Base-by-base conservation (phyloP, 2,113 vertebrate genomes). In the Amphilophus citrinellus region DNA sequence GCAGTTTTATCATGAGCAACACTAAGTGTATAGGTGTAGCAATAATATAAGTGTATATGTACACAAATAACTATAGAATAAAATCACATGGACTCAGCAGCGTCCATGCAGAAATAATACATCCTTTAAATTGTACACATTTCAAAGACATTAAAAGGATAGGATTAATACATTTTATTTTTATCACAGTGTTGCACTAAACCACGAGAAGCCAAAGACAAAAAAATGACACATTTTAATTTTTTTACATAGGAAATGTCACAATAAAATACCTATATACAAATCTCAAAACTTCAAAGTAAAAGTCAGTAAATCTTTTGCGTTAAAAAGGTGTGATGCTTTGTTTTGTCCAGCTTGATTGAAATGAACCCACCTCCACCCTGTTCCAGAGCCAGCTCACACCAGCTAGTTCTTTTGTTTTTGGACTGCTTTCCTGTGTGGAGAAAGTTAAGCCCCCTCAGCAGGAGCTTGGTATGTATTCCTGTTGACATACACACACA, bases 401-500 rank as follows among this genome's bases (percentile, higher is more conserved):
- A 86, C 63, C 73, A 84, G 80, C 61, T 61, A 60, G 61, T 82
- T 76, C 84, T 85, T 90, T 91, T 90, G 88, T 91, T 83, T 77
- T 76, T 75, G 84, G 80, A 63, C 84, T 61, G 75, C 84, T 82
- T 82, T 79, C 82, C 85, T 62, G 50, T 79, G 82, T 84, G 84
- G 87, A 89, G 87, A 85, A 65, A 91, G 90, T 88, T 88, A 92
- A 62, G 77, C 87, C 86, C 91, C 90, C 82, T 88, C 87, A 91
- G 87, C 88, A 89, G 85, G 85, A 87, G 85, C 78, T 80, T 91
- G 88, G 91, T 92, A 89, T 89, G 88, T 87, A 88, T 87, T 91
- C 85, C 85, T 91, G 89, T 92, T 92, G 86, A 93, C 91, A 91
- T 53, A 89, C 84, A 87, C 83, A 88, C 76, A 84, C 77, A 84